phyloP scores from a whole-genome alignment of 2,113 vertebrate genomes.

The Pteruthius melanotis region DNA sequence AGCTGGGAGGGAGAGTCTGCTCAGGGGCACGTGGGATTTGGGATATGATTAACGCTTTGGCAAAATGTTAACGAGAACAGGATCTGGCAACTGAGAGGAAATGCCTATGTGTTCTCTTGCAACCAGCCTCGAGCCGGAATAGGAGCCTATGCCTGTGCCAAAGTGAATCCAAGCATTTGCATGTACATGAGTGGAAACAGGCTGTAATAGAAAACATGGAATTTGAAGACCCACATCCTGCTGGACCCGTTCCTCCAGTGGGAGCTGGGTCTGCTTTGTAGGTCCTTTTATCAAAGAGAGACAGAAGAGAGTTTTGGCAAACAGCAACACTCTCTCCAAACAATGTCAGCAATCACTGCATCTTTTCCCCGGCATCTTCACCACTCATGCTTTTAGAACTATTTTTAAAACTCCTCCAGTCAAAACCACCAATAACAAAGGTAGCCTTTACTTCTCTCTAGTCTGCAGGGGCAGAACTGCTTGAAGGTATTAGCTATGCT shows the following conservation, averaged over 20 bases:
- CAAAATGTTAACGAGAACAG: neutral
- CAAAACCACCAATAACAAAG: neutral
- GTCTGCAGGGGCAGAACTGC: conserved; percentile 9
- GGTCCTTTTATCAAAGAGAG: neutral
- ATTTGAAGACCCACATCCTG: neutral
- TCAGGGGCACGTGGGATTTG: neutral
- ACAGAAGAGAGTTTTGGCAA: neutral
- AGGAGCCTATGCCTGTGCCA: neutral
- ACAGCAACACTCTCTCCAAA: neutral
- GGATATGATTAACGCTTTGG: conserved; percentile 44
- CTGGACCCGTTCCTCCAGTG: neutral
- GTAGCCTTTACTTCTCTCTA: neutral
- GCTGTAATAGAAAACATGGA: neutral
- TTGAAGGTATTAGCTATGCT: conserved; percentile 49
- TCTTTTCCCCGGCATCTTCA: neutral
- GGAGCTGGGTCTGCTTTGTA: neutral
- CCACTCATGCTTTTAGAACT: neutral
- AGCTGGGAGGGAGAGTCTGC: conserved; percentile 1
- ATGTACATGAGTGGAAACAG: neutral
- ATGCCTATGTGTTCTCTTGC: neutral
- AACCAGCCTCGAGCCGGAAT: neutral
- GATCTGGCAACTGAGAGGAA: conserved; percentile 27
- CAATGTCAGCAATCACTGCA: fast-evolving
- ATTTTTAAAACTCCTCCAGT: neutral
- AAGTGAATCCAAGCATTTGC: neutral